Conservation (phyloP, 1,140 invertebrate genomes). For the Drosophila pseudoananassae region DNA sequence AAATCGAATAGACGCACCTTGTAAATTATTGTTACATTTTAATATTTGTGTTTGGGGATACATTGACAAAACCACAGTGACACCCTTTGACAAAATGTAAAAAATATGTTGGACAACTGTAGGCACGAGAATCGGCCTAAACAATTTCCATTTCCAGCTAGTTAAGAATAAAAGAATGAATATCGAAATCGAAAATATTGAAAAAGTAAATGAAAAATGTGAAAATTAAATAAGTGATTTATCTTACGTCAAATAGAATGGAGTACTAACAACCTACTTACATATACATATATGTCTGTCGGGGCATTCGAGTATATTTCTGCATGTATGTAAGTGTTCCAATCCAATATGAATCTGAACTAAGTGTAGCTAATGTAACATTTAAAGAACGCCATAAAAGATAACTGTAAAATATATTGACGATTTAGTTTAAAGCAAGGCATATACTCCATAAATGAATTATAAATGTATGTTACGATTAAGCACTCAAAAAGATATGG, state of each 20-base stretch:
- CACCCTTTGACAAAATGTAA: constrained; percentile 22
- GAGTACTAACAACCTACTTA: constrained; percentile 25
- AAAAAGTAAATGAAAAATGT: constrained; percentile 11
- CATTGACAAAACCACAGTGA: constrained; percentile 17
- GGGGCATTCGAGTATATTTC: constrained; percentile 41
- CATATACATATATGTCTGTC: constrained; percentile 29
- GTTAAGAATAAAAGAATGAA: constrained; percentile 18
- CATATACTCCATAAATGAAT: constrained; percentile 53
- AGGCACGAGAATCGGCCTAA: constrained; percentile 5
- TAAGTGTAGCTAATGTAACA: constrained; percentile 74
- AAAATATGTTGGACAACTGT: constrained; percentile 37
- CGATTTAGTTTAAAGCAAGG: constrained; percentile 46
- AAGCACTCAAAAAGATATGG: constrained; percentile 65
- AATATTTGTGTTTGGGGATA: constrained; percentile 41
- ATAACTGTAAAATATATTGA: constrained; percentile 62
- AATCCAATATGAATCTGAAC: constrained; percentile 46
- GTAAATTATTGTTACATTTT: constrained; percentile 75
- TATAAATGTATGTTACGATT: constrained; percentile 78
- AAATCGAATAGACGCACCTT: constrained; percentile 64
- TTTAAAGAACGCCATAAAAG: constrained; percentile 55
- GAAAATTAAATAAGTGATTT: constrained; percentile 62
- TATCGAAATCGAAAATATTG: constrained; percentile 7
- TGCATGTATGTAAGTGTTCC: constrained; percentile 70
- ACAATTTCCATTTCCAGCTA: constrained; percentile 41
- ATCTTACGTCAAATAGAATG: constrained; percentile 58